Percentiles rank a stretch among this genome's conserved stretches.
Evolutionary conservation across 2,113 vertebrate species (phyloP).

Genomic region (Misgurnus anguillicaudatus): DNA sequence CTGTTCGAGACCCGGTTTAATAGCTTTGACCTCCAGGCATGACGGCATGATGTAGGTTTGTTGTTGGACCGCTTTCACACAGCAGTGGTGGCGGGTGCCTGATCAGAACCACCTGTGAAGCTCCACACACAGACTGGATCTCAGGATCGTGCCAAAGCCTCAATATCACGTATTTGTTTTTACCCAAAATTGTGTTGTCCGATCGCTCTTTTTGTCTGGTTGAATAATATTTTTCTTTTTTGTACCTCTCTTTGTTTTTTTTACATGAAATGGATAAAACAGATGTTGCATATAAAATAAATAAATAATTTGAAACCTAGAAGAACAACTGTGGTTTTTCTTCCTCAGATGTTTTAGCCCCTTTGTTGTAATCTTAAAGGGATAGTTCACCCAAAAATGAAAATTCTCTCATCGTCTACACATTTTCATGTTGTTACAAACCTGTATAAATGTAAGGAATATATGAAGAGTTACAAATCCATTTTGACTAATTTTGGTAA

Average conservation of each 20-base stretch:
- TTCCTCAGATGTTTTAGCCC: conserved; percentile 52
- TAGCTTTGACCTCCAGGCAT: conserved; percentile 39
- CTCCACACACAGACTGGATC: conserved; percentile 44
- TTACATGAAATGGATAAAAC: conserved; percentile 72
- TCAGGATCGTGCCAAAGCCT: conserved; percentile 65
- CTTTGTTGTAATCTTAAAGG: conserved; percentile 42
- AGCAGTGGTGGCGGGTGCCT: conserved; percentile 61
- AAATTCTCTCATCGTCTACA: too few relatives aligned
- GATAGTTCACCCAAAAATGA: too few relatives aligned
- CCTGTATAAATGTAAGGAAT: too few relatives aligned
- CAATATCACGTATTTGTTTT: conserved; percentile 51
- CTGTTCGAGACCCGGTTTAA: conserved; percentile 30
- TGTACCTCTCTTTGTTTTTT: conserved; percentile 65
- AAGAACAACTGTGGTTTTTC: conserved; percentile 64
- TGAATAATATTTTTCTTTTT: conserved; percentile 48
- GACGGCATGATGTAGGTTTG: conserved; percentile 22
- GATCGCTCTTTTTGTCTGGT: conserved; percentile 57
- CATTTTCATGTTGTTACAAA: too few relatives aligned
- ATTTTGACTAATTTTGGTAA: too few relatives aligned
- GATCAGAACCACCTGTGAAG: conserved; percentile 70
- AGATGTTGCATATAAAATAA: conserved; percentile 73
- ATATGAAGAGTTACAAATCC: too few relatives aligned
- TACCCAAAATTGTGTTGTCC: conserved; percentile 56
- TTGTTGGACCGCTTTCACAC: conserved; percentile 33
- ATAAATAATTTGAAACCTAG: conserved; percentile 65